These are phyloP conservation scores for Drosophila serrata DNA, from an alignment of 1,140 invertebrate genomes.

Conservation along the genomic window DNA sequence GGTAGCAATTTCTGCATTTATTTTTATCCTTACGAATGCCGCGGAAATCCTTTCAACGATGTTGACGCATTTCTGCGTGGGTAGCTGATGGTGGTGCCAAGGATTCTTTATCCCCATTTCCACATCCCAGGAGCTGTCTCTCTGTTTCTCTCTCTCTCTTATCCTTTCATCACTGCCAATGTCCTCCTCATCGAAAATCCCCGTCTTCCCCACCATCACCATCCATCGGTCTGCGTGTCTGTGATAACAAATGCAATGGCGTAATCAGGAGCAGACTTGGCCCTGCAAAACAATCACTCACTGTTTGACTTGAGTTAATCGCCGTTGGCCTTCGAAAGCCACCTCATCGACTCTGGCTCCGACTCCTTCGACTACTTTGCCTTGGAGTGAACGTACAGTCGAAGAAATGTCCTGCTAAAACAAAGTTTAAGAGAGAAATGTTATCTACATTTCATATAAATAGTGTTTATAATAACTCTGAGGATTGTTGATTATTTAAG, in stretches of 20 bases:
- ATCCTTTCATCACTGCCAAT: neutral
- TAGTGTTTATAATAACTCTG: neutral
- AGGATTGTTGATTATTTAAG: neutral
- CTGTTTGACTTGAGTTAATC: slow-evolving; percentile 82
- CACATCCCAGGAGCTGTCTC: neutral
- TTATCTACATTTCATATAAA: too few species aligned
- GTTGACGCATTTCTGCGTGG: slow-evolving; percentile 71
- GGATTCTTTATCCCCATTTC: slow-evolving; percentile 32
- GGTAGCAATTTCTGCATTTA: slow-evolving; percentile 82
- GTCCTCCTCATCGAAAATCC: slow-evolving; percentile 6
- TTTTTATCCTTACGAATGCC: slow-evolving; percentile 76
- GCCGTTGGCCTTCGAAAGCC: slow-evolving; percentile 69
- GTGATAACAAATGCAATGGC: slow-evolving; percentile 75
- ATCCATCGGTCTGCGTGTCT: slow-evolving; percentile 35
- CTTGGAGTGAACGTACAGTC: slow-evolving; percentile 18
- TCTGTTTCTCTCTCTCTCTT: neutral
- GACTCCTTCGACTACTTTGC: slow-evolving; percentile 42
- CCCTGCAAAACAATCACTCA: slow-evolving; percentile 80
- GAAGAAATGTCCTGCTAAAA: neutral
- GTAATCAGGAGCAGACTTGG: slow-evolving; percentile 74
- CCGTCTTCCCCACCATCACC: neutral
- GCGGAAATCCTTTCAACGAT: slow-evolving; percentile 77
- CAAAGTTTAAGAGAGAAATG: too few species aligned
- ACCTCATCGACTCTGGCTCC: slow-evolving; percentile 56
- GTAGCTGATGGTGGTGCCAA: slow-evolving; percentile 7